These are phyloP conservation scores for Achlya flavicornis DNA, from an alignment of 2,888 invertebrate genomes.

Conservation along the genomic window DNA sequence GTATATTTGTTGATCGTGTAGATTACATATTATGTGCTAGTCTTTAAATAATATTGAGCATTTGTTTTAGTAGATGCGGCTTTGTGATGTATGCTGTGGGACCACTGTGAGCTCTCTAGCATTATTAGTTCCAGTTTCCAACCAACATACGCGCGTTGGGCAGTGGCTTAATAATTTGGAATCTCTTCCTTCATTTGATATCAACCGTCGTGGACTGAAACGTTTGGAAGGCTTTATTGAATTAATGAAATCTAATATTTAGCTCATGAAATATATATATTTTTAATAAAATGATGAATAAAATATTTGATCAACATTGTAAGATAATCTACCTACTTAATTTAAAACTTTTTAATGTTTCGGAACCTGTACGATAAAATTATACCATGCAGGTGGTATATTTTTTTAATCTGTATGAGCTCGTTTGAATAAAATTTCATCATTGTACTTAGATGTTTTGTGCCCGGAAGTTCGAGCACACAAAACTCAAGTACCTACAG, in stretches of 20 bases:
- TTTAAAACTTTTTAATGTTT: no score
- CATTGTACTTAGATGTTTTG: no score
- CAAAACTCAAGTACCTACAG: no score
- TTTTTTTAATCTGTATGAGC: no score
- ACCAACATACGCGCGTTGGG: slow-evolving; percentile 56
- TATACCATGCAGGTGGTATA: no score
- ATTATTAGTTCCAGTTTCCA: slow-evolving; percentile 61
- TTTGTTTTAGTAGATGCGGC: slow-evolving; percentile 57
- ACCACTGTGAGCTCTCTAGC: slow-evolving; percentile 73
- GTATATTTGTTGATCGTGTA: slow-evolving; percentile 9
- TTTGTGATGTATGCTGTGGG: slow-evolving; percentile 71
- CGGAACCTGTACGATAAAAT: no score
- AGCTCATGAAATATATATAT: no score
- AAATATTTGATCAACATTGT: no score
- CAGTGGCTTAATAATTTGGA: slow-evolving; percentile 68
- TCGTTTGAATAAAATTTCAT: no score
- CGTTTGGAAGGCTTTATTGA: slow-evolving; percentile 48
- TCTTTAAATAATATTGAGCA: not conserved
- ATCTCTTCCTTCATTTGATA: slow-evolving; percentile 50
- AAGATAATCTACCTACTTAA: no score
- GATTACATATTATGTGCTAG: not conserved
- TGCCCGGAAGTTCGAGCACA: no score
- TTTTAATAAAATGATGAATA: no score
- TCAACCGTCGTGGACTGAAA: slow-evolving; percentile 56
- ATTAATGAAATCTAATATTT: slow-evolving; percentile 19